Evolutionary conservation across 23 tunicate species (phyloP), one percentile per base, ranked within the genome.

Genomic region (Trididemnum nubilum): DNA sequence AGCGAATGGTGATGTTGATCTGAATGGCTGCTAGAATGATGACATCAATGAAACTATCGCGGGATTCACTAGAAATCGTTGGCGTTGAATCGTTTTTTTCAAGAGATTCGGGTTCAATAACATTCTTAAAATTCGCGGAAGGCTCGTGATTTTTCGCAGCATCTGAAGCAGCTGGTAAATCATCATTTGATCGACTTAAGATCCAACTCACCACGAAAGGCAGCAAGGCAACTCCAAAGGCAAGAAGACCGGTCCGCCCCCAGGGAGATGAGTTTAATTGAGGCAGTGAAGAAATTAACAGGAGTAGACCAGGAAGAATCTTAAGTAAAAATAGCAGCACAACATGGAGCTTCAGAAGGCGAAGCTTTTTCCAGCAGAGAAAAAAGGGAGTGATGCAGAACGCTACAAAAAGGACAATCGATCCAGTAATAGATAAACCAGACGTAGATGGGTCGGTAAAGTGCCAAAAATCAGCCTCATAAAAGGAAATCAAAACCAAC

Each of bases 381-480:
- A 83, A 35, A 64, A 89, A 2, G 18, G 89, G 78, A 5, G 87
- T 50, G 34, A 78, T n/a, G 38, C 65, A 72, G 4, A 83, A 0
- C 23, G 72, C 19, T 27, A 27, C n/a, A 4, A 89, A 15, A 32
- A 83, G 64, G 23, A 40, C 35, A 18, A 65, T 65, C 1, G 82
- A 32, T n/a, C 87, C 94, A 63, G 72, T 50, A 52, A 70, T 26
- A 31, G 78, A 65, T 18, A 89, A 25, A 0, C 88, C 94, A 1
- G 59, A 72, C 0, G 76, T 89, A 4, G n/a, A 22, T 0, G 94
- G 94, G 30, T 89, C 94, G 7, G 88, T 83, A 51, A 74, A 77
- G 54, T 89, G 94, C 94, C 94, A 89, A 82, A 71, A 83, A 2
- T 81, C 78, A 28, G 94, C 94, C 40, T 89, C 84, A 40, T 71